phyloP scores from a whole-genome alignment of 2,888 invertebrate species.

The Xanthorhoe designata region DNA sequence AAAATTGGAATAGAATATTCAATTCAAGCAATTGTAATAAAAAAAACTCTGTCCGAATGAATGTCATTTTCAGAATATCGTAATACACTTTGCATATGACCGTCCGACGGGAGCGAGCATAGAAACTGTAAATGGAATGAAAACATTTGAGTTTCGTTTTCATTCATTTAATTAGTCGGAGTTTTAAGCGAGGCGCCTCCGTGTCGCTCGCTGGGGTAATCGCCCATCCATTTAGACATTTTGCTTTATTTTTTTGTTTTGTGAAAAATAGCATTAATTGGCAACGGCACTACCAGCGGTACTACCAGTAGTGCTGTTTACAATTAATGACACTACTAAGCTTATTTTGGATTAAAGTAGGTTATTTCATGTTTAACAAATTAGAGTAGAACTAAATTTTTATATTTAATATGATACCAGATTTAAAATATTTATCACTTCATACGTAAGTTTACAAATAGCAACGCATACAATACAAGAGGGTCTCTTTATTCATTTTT shows the following conservation, averaged over 20 bases:
- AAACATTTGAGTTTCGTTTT: slow-evolving; percentile 83
- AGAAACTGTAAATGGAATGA: slow-evolving; percentile 80
- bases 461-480: too few relatives aligned
- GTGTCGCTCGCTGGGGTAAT: slow-evolving; percentile 67
- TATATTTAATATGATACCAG: not conserved
- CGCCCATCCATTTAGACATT: slow-evolving; percentile 65
- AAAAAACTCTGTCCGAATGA: slow-evolving; percentile 45
- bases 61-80: slow-evolving; percentile 59
- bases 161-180: slow-evolving; percentile 81
- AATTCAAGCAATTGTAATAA: slow-evolving; percentile 49
- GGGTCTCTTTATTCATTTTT: too few relatives aligned
- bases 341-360: too few relatives aligned
- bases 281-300: too few relatives aligned
- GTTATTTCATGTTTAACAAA: slow-evolving; percentile 15
- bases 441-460: too few relatives aligned
- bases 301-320: too few relatives aligned
- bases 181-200: slow-evolving; percentile 76
- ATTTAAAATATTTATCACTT: too few relatives aligned
- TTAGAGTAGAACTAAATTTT: not conserved
- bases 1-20: slow-evolving; percentile 47
- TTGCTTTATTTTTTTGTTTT: slow-evolving; percentile 54
- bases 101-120: slow-evolving; percentile 59
- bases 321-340: too few relatives aligned
- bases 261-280: slow-evolving; percentile 27
- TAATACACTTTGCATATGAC: slow-evolving; percentile 69